Base-by-base conservation (phyloP, 2,113 vertebrate species). In the Aegypius monachus region DNA sequence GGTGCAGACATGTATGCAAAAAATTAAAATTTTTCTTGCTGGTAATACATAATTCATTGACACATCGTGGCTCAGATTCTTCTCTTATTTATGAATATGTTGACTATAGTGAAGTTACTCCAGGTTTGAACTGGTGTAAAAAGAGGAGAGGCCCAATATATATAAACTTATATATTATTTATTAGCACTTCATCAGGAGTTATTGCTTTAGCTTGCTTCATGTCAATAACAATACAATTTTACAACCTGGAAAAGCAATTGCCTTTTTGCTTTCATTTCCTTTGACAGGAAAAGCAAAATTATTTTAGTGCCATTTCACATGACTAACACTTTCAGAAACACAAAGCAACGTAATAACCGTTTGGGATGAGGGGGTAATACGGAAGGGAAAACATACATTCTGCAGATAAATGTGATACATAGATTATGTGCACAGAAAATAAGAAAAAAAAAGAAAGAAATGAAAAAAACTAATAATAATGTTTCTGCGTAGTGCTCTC, bases 231-330 rank as follows among this genome's bases (percentile, higher is more conserved):
- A 79, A 42, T 63, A 72, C 47, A 53, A 16, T 43, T 81, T 81
- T 79, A 47, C 72, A 75, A 48, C 86, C 81, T 75, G 31, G 80
- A 92, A 72, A 91, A 95, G 77, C 56, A 92, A 93, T 95, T 86
- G 88, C 71, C 63, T 86, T 86, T 95, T 93, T 81, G 19, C 42
- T 97, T 96, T 95, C 82, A 78, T 96, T 97, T 95, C 91, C 91
- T 93, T 79, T 81, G 52, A 81, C 25, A n/a, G 83, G 77, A 91
- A 84, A 79, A 86, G 8, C 29, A 38, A 79, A 96, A 86, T 95
- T 86, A 75, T 94, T 91, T 88, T 67, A 45, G 40, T 91, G 77
- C 13, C 40, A 23, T 95, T 97, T 86, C 88, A 87, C 77, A 95
- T 95, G 73, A 92, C 61, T 96, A 95, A 94, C 61, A 68, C 75